Conservation (phyloP, 2,113 vertebrate genomes). For the Falcunculus frontatus region DNA sequence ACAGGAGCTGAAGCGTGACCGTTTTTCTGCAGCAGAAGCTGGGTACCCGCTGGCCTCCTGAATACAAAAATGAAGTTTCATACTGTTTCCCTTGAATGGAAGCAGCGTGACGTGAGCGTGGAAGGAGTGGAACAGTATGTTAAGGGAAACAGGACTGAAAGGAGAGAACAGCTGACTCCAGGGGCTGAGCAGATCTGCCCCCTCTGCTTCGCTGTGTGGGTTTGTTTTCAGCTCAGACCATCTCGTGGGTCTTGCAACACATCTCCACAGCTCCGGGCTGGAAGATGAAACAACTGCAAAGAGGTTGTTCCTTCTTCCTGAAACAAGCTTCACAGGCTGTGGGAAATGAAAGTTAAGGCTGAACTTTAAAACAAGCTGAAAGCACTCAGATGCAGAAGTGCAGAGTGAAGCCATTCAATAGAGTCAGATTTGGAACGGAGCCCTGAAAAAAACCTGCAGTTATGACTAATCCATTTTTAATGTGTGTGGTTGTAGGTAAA, state of each 20-base stretch:
- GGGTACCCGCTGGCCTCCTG: not conserved
- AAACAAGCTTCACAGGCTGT: not conserved
- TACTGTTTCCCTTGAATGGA: conserved; percentile 44
- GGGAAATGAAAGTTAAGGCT: not conserved
- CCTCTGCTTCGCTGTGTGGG: not conserved
- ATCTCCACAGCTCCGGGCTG: not conserved
- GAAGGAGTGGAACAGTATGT: conserved; percentile 2
- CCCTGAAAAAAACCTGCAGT: conserved; percentile 37
- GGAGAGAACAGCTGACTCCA: not conserved
- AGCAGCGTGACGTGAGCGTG: not conserved
- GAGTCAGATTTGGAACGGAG: conserved; percentile 16
- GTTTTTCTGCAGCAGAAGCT: not conserved
- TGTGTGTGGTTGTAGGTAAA: conserved; percentile 29
- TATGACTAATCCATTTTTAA: conserved; percentile 38
- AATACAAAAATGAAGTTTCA: conserved; percentile 26
- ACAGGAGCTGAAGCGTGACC: not conserved
- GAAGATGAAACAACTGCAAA: not conserved
- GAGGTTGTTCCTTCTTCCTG: not conserved
- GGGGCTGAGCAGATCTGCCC: not conserved
- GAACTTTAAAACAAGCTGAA: not conserved
- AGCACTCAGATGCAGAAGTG: not conserved
- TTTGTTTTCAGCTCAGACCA: not conserved
- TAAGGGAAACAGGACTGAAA: not conserved
- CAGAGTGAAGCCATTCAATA: not conserved
- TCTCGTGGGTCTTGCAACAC: not conserved